phyloP scores from a whole-genome alignment of 92 coral and sea anemone species.

The Porites cylindrica region DNA sequence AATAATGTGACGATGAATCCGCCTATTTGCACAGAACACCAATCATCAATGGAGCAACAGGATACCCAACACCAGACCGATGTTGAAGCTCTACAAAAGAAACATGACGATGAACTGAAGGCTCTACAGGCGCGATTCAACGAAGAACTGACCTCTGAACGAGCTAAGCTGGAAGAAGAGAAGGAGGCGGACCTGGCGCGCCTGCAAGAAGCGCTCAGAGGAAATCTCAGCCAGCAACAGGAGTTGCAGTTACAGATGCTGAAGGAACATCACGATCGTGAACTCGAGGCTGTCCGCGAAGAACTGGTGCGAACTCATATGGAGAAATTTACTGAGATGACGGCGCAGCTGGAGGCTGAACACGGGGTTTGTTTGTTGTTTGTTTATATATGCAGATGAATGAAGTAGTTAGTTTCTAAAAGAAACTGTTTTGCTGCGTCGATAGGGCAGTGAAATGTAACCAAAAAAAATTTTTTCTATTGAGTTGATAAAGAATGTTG shows the following conservation, averaged over 20 bases:
- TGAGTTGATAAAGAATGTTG: too few species aligned
- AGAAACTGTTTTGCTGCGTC: background rate
- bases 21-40: conserved; percentile 55
- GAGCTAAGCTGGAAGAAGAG: conserved; percentile 73
- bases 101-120: conserved; percentile 72
- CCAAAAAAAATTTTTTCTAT: too few species aligned
- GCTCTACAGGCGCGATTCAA: conserved; percentile 69
- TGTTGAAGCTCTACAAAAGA: conserved; percentile 55
- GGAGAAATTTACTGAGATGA: conserved; percentile 98
- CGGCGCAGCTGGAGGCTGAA: conserved; percentile 84
- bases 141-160: conserved; percentile 78
- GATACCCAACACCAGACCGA: conserved; percentile 57
- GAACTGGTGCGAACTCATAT: conserved; percentile 96
- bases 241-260: conserved; percentile 87
- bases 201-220: conserved; percentile 83
- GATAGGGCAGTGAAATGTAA: too few species aligned
- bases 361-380: conserved; percentile 76
- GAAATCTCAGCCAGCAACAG: conserved; percentile 91
- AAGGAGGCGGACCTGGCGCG: conserved; percentile 82
- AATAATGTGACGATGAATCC: background rate
- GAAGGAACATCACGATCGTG: conserved; percentile 94
- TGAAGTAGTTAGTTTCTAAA: background rate
- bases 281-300: conserved; percentile 88
- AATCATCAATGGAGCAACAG: conserved; percentile 66
- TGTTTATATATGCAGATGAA: background rate